Evolutionary conservation across 2,888 invertebrate species (phyloP), one percentile per base, ranked within the genome.

Genomic region (Eristalis arbustorum): DNA sequence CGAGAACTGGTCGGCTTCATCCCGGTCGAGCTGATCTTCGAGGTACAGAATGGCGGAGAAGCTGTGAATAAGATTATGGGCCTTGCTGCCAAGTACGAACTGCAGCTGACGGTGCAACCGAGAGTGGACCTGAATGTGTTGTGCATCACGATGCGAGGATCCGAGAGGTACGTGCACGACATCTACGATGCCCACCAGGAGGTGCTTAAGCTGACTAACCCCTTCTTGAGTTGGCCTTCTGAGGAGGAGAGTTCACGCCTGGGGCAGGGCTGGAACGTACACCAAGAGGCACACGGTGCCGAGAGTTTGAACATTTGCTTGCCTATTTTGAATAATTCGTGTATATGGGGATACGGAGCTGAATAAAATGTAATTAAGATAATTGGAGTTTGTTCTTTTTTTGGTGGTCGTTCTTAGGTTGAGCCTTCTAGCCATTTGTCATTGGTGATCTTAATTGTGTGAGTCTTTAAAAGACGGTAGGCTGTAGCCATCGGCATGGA

Each of bases 1-100:
- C 98, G 98, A 92, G 96, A 98, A 92, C 94, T 98, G 67, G 96
- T 98, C 93, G 98, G 98, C 88, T 97, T 97, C 90, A 94, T 99
- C 74, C 98, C 98, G 0, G 93, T 99, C 80, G 96, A 98, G 31
- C 94, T 99, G 90, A 98, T 98, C 94, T 99, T 99, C 94, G 98
- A 99, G 93, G 94, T 98, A 89, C 95, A 97, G n/a, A 97, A 98
- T 91, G 96, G 96, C 90, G 93, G 94, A 89, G 93, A 95, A 66
- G 95, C 94, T 90, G 93, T 94, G 83, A 94, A 95, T 89, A 93
- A 94, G 90, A 94, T 96, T 57, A 92, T 94, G 31, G 93, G 94
- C 77, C 94, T 98, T 72, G 97, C 97, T 95, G 95, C 95, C 89
- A 95, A 95, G 88, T 95, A 96, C 91, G 97, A 97, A 91, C 97